phyloP scores from a whole-genome alignment of 2,113 vertebrate species.

The Semnopithecus entellus region DNA sequence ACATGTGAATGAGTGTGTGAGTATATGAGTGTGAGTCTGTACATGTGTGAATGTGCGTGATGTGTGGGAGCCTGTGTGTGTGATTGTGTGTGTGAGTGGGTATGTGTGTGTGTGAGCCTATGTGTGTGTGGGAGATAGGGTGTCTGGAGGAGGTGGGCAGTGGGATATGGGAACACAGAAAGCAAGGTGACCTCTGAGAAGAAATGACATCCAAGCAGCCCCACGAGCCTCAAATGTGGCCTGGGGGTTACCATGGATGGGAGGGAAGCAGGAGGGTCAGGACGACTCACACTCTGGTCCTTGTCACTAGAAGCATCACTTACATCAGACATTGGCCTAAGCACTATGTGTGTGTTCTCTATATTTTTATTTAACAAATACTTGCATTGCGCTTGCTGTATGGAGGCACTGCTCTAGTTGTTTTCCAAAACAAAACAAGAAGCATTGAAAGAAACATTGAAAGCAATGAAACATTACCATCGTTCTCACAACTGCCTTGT shows the following conservation, averaged over 20 bases:
- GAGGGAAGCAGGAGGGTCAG: neutral
- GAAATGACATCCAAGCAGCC: neutral
- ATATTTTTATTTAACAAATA: neutral
- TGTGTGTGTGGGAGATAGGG: neutral
- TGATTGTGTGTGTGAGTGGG: no score
- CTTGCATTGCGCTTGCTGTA: neutral
- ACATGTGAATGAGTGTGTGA: no score
- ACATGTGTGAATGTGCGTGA: neutral
- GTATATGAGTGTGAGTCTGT: no score
- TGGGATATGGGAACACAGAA: neutral
- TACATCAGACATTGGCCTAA: fast-evolving
- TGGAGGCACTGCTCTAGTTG: no score
- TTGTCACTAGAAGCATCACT: neutral
- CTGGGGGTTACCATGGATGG: no score
- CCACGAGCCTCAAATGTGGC: fast-evolving
- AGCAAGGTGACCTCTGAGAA: neutral
- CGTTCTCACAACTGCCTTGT: fast-evolving
- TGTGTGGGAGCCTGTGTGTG: neutral
- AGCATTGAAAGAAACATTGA: neutral
- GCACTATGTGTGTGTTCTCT: neutral
- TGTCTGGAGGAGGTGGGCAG: neutral
- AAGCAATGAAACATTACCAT: neutral
- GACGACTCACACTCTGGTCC: fast-evolving
- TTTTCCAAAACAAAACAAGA: neutral
- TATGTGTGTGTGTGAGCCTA: no score